phyloP scores from a whole-genome alignment of 2,888 invertebrate genomes.

The Watsonalla cultraria region DNA sequence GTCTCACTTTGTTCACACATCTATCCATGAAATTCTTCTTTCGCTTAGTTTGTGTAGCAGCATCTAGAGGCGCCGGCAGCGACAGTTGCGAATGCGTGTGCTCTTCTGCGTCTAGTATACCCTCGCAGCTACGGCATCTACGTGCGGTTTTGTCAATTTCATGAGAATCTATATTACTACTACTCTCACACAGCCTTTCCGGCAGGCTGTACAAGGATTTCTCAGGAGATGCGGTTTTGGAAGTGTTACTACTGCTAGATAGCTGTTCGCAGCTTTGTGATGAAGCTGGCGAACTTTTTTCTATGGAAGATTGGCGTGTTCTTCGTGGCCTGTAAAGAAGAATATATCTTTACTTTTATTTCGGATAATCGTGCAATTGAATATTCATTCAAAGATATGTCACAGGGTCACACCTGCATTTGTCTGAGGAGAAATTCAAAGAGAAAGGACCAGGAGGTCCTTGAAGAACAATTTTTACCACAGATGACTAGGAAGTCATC shows the following conservation, averaged over 20 bases:
- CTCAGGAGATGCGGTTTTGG: slow-evolving; percentile 63
- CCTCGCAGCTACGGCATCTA: slow-evolving; percentile 81
- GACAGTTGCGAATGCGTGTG: slow-evolving; percentile 76
- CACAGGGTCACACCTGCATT: too few species aligned
- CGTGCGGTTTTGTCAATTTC: slow-evolving; percentile 55
- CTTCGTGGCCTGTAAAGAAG: slow-evolving; percentile 62
- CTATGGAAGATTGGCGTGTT: slow-evolving; percentile 65
- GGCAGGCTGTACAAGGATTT: slow-evolving; percentile 66
- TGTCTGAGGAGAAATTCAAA: too few species aligned
- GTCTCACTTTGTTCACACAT: slow-evolving; percentile 90
- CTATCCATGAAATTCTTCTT: slow-evolving; percentile 91
- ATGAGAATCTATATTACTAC: slow-evolving; percentile 51
- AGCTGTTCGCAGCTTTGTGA: slow-evolving; percentile 69
- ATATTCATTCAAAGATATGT: too few species aligned
- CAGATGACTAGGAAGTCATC: too few species aligned
- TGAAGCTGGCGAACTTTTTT: slow-evolving; percentile 54
- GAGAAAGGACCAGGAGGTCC: too few species aligned
- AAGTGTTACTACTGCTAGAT: slow-evolving; percentile 61
- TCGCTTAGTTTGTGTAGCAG: slow-evolving; percentile 80
- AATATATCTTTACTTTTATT: background rate
- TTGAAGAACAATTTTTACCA: too few species aligned
- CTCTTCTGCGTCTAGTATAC: slow-evolving; percentile 75
- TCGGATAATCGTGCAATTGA: too few species aligned
- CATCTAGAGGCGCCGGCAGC: slow-evolving; percentile 77
- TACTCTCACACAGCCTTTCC: slow-evolving; percentile 65